phyloP scores from a whole-genome alignment of 2,888 invertebrate genomes.

The Priapulus caudatus region DNA sequence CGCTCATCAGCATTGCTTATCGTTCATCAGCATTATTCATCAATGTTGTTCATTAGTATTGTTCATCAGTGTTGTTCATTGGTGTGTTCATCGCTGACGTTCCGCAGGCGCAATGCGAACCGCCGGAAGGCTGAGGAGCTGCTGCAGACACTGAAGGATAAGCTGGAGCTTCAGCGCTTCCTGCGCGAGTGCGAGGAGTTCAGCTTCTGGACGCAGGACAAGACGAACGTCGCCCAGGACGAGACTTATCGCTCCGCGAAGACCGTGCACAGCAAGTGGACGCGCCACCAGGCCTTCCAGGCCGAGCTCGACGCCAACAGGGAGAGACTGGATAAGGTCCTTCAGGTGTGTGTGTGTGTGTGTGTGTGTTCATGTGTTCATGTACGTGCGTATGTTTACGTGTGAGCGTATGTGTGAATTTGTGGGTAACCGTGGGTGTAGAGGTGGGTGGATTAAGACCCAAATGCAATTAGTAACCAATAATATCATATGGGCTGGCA shows the following conservation, averaged over 20 bases:
- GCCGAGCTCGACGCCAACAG: constrained; percentile 93
- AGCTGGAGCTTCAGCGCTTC: constrained; percentile 91
- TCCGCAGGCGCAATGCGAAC: constrained; percentile 58
- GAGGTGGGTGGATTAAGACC: too few relatives aligned
- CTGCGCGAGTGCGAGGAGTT: constrained; percentile 44
- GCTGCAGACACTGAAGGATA: constrained; percentile 85
- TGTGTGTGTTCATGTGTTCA: too few relatives aligned
- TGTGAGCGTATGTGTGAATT: too few relatives aligned
- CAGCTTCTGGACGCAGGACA: constrained; percentile 81
- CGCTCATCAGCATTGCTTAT: too few relatives aligned
- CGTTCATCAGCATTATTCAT: too few relatives aligned
- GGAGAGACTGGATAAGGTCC: constrained; percentile 36
- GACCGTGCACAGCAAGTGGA: constrained; percentile 99
- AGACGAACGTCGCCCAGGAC: constrained; percentile 95
- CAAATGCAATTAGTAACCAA: too few relatives aligned
- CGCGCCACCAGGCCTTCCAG: constrained; percentile 97
- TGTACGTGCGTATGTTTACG: too few relatives aligned
- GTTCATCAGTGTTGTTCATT: too few relatives aligned
- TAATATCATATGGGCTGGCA: too few relatives aligned
- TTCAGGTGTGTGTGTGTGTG: constrained; percentile 13
- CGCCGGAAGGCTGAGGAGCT: constrained; percentile 77
- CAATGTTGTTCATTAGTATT: too few relatives aligned
- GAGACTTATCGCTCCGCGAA: constrained; percentile 97
- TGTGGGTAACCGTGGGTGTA: too few relatives aligned
- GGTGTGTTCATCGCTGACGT: too few relatives aligned